Conservation (phyloP, 2,797 vertebrate genomes). For the Micromesistius poutassou region DNA sequence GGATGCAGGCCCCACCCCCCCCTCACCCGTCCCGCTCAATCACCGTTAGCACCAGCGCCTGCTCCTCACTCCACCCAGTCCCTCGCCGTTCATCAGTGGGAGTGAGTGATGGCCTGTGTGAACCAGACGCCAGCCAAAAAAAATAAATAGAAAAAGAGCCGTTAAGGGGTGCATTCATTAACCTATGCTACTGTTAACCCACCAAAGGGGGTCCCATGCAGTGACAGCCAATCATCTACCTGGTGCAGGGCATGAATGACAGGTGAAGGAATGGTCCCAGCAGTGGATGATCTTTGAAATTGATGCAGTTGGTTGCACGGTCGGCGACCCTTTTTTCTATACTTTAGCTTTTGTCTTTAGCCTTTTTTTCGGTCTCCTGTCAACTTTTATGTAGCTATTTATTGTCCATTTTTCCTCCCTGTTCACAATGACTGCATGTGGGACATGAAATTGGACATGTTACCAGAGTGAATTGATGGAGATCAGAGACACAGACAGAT, state of each 20-base stretch:
- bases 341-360: background rate
- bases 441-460: slow-evolving; percentile 32
- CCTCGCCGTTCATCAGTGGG: slow-evolving; percentile 42
- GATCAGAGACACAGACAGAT: slow-evolving; percentile 14
- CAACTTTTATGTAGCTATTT: background rate
- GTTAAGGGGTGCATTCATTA: slow-evolving; percentile 43
- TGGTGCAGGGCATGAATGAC: slow-evolving; percentile 22
- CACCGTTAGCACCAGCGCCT: slow-evolving; percentile 53
- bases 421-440: slow-evolving; percentile 36
- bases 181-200: slow-evolving; percentile 36
- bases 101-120: slow-evolving; percentile 48
- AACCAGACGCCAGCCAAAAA: slow-evolving; percentile 62
- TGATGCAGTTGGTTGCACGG: background rate
- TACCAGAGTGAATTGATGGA: slow-evolving; percentile 9
- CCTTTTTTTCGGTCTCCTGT: slow-evolving; percentile 10
- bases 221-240: slow-evolving; percentile 40
- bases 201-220: slow-evolving; percentile 24
- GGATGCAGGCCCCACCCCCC: slow-evolving; percentile 33
- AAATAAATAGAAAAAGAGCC: slow-evolving; percentile 33
- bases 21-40: slow-evolving; percentile 55
- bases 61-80: slow-evolving; percentile 32
- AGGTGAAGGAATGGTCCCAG: slow-evolving; percentile 16
- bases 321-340: background rate
- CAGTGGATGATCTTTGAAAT: background rate
- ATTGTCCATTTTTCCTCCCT: background rate